Evolutionary conservation across 2,888 invertebrate genomes (phyloP), one percentile per base, ranked within the genome.

Genomic region (Gymnoscelis rufifasciata): DNA sequence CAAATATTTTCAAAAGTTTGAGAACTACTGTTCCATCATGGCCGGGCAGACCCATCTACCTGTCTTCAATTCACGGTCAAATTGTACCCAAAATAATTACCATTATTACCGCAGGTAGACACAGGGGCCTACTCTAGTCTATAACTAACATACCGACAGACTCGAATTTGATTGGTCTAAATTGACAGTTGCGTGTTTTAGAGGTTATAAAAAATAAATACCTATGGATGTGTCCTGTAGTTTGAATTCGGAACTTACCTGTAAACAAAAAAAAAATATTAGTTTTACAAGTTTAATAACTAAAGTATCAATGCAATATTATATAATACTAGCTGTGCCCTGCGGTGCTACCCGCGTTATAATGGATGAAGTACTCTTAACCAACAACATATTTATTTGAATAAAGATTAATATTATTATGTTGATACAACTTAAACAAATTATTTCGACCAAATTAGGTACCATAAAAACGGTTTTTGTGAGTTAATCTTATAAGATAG

Each of bases 41-140:
- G 29, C 41, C 36, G 52, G 12, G 39, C 36, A 38, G 38, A 59
- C 67, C 54, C 59, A 59, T 66, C 67, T 79, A 76, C 80, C 82
- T 80, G 80, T 65, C 51, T 54, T 51, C 64, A 68, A 58, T 71
- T 68, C 60, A 54, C 58, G 69, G 66, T 74, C 68, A 73, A 78
- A 79, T 71, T 73, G 75, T 77, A 71, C 69, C 75, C 73, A 63
- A 76, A 78, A 82, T 84, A 83, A 84, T 86, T 81, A 76, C 75
- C 73, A 73, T 79, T 77, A 83, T 83, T 83, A 83, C 69, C 29
- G 38, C 52, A 52, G 52, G 52, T 52, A 52, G 48, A 45, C 38
- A 35, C 45, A 13, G 31, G 8, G 39, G 36, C 47, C 47, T 43
- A 27, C 37, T 36, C 44, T 51, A 39, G 54, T 54, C 57, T 52